Conservation (phyloP, 2,888 invertebrate genomes). For the Caenorhabditis sp. region DNA sequence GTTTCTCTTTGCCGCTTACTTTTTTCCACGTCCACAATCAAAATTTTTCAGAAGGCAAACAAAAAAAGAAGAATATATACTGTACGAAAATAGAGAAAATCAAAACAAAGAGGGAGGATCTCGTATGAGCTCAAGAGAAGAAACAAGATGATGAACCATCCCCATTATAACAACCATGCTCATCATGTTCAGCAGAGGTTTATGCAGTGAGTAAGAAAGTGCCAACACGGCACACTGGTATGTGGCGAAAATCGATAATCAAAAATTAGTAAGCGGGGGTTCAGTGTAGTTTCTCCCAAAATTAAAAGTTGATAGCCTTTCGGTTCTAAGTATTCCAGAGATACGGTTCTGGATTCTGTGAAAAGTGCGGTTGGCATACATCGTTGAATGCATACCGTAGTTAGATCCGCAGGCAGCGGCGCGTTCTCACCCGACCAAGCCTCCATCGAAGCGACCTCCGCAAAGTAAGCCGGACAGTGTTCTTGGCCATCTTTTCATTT, state of each 20-base stretch:
- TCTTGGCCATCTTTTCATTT: constrained; percentile 20
- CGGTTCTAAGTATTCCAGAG: constrained; percentile 12
- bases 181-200: constrained; percentile 43
- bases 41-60: constrained; percentile 32
- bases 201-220: constrained; percentile 36
- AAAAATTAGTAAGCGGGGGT: too few relatives aligned
- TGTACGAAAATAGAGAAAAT: constrained; percentile 31
- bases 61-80: constrained; percentile 24
- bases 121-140: constrained; percentile 28
- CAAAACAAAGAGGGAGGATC: constrained; percentile 27
- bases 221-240: constrained; percentile 30
- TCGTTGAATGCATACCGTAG: constrained; percentile 63
- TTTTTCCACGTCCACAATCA: neutral
- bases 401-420: constrained; percentile 66
- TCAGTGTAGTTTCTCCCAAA: neutral
- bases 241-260: constrained; percentile 38
- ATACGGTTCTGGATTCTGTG: constrained; percentile 19
- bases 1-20: neutral
- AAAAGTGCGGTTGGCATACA: constrained; percentile 64
- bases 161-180: constrained; percentile 10
- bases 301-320: neutral
- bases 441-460: constrained; percentile 34
- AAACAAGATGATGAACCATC: constrained; percentile 15
- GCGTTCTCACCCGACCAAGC: constrained; percentile 51
- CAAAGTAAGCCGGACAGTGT: constrained; percentile 34